A percentile compares a stretch with the other conserved stretches of the same genome.
Evolutionary conservation across 2,113 vertebrate genomes (phyloP).

Genomic region (Delphinus delphis): DNA sequence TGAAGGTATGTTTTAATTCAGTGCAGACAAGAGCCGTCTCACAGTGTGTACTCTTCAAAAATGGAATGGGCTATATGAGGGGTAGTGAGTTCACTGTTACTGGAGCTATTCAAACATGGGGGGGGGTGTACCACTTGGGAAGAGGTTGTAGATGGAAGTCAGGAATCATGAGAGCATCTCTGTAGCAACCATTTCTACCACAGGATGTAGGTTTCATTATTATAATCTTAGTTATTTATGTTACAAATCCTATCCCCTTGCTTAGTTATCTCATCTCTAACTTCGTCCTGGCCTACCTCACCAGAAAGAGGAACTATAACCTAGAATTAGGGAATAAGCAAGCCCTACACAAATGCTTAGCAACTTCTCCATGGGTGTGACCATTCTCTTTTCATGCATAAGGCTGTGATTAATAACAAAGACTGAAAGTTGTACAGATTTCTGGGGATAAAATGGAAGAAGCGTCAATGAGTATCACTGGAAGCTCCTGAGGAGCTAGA

Average conservation of each 20-base stretch:
- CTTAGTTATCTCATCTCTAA: neutral
- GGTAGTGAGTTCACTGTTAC: neutral
- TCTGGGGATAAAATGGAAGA: neutral
- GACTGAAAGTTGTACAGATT: no score
- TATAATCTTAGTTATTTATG: neutral
- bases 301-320: neutral
- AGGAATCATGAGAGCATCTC: neutral
- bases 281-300: neutral
- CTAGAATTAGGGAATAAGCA: neutral
- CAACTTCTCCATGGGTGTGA: neutral
- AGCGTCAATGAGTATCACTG: neutral
- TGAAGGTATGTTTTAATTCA: neutral
- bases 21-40: neutral
- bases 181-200: neutral
- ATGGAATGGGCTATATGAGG: neutral
- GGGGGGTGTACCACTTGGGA: neutral
- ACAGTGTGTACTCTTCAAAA: neutral
- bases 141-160: neutral
- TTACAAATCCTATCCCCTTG: neutral
- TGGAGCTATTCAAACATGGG: neutral
- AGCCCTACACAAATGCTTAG: neutral
- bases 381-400: neutral
- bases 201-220: neutral
- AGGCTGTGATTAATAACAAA: neutral
- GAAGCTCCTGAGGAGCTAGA: neutral